Evolutionary conservation across 2,113 vertebrate genomes (phyloP).

Genomic region (Cryptoleucopteryx plumbea): DNA sequence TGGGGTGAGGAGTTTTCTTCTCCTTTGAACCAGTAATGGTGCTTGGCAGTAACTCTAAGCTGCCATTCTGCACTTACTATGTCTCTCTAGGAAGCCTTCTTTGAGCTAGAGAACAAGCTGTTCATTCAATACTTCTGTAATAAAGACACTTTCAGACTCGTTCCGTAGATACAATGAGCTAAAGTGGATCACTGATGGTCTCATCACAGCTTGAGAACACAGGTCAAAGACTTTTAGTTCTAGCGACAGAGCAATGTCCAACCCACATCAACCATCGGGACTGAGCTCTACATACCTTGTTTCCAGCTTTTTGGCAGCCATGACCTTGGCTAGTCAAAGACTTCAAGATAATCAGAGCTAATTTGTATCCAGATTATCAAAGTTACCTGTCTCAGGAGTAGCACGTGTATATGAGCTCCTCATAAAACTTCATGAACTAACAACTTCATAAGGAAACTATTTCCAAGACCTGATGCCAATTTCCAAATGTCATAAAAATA

Average conservation of each 20-base stretch:
- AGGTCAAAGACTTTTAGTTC: not conserved
- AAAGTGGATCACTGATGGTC: not conserved
- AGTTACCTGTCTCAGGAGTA: not conserved
- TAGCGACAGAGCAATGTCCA: not conserved
- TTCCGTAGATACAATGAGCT: not conserved
- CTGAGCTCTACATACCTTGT: not conserved
- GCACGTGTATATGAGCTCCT: rapidly evolving
- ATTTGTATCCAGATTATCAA: not conserved
- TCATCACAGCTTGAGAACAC: not conserved
- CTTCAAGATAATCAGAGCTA: not conserved
- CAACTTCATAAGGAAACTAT: not conserved
- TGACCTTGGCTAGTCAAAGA: no score
- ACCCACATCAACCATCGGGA: rapidly evolving
- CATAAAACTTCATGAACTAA: not conserved
- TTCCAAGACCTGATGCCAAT: not conserved
- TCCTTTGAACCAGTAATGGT: not conserved
- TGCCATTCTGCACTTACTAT: not conserved
- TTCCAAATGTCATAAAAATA: not conserved
- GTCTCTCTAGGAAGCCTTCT: not conserved
- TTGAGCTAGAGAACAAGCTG: not conserved
- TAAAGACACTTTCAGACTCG: not conserved
- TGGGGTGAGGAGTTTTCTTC: not conserved
- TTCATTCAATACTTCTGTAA: not conserved
- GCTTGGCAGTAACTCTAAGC: not conserved
- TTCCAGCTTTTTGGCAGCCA: not conserved